Evolutionary conservation across 2,888 invertebrate genomes (phyloP).

Genomic region (Tricholauxania praeusta): DNA sequence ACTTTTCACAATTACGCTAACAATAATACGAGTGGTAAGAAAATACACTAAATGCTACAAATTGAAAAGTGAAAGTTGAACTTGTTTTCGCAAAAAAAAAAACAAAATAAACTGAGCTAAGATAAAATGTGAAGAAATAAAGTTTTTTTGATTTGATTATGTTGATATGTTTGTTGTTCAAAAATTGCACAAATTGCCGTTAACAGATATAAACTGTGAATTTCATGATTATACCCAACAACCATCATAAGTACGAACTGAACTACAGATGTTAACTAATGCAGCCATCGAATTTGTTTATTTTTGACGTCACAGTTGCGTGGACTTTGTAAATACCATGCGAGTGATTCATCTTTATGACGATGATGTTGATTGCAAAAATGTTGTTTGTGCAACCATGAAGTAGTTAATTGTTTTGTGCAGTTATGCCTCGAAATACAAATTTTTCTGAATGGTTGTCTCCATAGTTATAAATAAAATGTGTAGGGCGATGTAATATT

Average conservation of each 20-base stretch:
- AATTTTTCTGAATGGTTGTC: too few relatives aligned
- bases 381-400: constrained; percentile 8
- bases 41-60: background rate
- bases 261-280: too few relatives aligned
- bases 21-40: background rate
- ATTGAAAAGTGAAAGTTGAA: constrained; percentile 32
- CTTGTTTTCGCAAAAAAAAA: background rate
- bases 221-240: too few relatives aligned
- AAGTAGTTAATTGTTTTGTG: background rate
- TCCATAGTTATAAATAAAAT: too few relatives aligned
- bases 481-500: too few relatives aligned
- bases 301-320: constrained; percentile 30
- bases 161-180: too few relatives aligned
- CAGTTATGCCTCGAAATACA: too few relatives aligned
- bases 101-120: background rate
- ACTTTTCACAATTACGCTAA: constrained; percentile 15
- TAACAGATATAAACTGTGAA: too few relatives aligned
- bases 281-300: background rate
- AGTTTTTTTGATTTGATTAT: too few relatives aligned
- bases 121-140: too few relatives aligned
- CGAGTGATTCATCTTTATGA: background rate
- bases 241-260: too few relatives aligned
- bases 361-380: background rate
- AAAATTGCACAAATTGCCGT: too few relatives aligned
- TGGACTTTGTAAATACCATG: constrained; percentile 11